phyloP scores from a whole-genome alignment of 2,888 invertebrate species.

The Cerastoderma edule region DNA sequence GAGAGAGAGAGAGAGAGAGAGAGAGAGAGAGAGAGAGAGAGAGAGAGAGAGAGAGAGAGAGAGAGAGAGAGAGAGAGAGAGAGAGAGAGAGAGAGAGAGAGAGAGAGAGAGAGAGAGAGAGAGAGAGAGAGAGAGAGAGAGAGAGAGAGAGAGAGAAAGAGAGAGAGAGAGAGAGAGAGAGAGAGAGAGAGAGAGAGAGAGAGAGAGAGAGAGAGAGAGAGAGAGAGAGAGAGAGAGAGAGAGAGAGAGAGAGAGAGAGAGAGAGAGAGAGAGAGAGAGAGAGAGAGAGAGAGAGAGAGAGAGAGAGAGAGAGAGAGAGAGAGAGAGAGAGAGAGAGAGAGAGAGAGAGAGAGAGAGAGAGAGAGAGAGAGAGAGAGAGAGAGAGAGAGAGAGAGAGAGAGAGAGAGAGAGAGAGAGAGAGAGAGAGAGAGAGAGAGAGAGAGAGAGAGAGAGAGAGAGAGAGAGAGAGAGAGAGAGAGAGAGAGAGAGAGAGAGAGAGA shows the following conservation, averaged over 20 bases:
- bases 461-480: neutral
- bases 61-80: neutral
- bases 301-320: slow-evolving; percentile 18
- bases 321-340: too few relatives aligned
- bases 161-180: slow-evolving; percentile 6
- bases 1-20: neutral
- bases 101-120: slow-evolving; percentile 10
- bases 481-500: slow-evolving; percentile 4
- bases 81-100: slow-evolving; percentile 6
- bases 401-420: neutral
- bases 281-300: slow-evolving; percentile 26
- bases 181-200: slow-evolving; percentile 13
- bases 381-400: neutral
- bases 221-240: slow-evolving; percentile 7
- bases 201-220: neutral
- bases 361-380: slow-evolving; percentile 6
- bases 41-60: slow-evolving; percentile 13
- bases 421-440: slow-evolving; percentile 11
- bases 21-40: slow-evolving; percentile 11
- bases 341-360: slow-evolving; percentile 6
- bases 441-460: slow-evolving; percentile 17
- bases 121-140: neutral
- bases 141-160: neutral
- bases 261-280: slow-evolving; percentile 26
- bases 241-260: slow-evolving; percentile 11